A percentile compares a stretch with the other conserved stretches of the same genome.
phyloP scores from a whole-genome alignment of 92 coral and sea anemone genomes.

The Zoanthus sansibaricus region DNA sequence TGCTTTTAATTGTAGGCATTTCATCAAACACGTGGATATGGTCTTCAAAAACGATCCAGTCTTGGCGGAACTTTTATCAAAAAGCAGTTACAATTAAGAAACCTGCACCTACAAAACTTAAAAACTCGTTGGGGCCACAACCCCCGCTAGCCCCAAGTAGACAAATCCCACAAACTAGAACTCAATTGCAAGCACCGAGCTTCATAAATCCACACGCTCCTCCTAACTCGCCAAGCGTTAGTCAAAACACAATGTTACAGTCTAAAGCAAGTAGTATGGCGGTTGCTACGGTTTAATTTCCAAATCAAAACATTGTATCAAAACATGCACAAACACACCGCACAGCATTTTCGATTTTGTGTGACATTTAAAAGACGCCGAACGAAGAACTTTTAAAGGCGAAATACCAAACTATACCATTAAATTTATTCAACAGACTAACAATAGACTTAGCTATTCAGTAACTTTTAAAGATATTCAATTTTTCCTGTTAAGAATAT shows the following conservation, averaged over 20 bases:
- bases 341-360: constrained; percentile 1
- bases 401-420: not conserved
- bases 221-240: constrained; percentile 34
- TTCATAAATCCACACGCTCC: constrained; percentile 13
- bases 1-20: constrained; percentile 92
- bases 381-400: not conserved
- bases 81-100: constrained; percentile 63
- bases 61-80: constrained; percentile 86
- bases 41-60: constrained; percentile 92
- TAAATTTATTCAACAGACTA: constrained; percentile 10
- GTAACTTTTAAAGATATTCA: constrained; percentile 21
- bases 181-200: constrained; percentile 26
- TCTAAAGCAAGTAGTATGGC: constrained; percentile 76
- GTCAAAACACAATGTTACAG: constrained; percentile 38
- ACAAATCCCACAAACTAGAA: constrained; percentile 23
- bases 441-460: constrained; percentile 19
- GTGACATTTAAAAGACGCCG: constrained; percentile 2
- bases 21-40: constrained; percentile 99
- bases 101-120: constrained; percentile 39
- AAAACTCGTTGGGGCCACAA: constrained; percentile 23
- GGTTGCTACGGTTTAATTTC: constrained; percentile 73
- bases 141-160: constrained; percentile 9
- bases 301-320: not conserved
- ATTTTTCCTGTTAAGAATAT: not conserved
- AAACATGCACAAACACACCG: not conserved